A percentile compares a stretch with the other conserved stretches of the same genome.
Conservation (phyloP, 2,888 invertebrate species). For the Nineta flava region DNA sequence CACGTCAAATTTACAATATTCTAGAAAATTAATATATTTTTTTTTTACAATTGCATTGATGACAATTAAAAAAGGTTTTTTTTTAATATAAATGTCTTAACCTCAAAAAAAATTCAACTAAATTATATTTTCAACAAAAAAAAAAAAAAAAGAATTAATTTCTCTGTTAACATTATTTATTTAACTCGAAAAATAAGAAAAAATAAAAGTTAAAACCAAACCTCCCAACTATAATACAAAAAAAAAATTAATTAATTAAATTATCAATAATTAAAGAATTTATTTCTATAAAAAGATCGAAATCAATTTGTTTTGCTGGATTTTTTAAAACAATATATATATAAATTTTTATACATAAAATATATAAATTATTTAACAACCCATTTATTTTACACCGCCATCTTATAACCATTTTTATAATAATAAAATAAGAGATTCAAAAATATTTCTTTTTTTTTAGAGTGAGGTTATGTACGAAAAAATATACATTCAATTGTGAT, state of each 20-base stretch:
- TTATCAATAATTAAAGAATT: background rate
- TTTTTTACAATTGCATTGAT: background rate
- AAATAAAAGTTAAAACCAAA: slow-evolving; percentile 5
- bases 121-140: background rate
- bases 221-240: slow-evolving; percentile 8
- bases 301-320: background rate
- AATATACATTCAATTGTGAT: no score
- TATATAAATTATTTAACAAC: background rate
- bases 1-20: background rate
- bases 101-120: background rate
- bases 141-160: background rate
- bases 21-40: background rate
- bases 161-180: background rate
- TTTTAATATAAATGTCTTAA: background rate
- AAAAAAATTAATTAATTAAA: slow-evolving; percentile 4
- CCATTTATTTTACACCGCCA: no score
- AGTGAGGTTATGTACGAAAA: no score
- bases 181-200: background rate
- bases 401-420: no score
- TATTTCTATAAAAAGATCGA: background rate
- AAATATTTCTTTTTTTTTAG: no score
- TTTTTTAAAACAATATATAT: background rate
- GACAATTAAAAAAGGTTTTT: background rate
- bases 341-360: background rate
- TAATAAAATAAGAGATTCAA: no score